Evolutionary conservation across 2,113 vertebrate genomes (phyloP), one percentile per base, ranked within the genome.

Genomic region (Callospermophilus lateralis): DNA sequence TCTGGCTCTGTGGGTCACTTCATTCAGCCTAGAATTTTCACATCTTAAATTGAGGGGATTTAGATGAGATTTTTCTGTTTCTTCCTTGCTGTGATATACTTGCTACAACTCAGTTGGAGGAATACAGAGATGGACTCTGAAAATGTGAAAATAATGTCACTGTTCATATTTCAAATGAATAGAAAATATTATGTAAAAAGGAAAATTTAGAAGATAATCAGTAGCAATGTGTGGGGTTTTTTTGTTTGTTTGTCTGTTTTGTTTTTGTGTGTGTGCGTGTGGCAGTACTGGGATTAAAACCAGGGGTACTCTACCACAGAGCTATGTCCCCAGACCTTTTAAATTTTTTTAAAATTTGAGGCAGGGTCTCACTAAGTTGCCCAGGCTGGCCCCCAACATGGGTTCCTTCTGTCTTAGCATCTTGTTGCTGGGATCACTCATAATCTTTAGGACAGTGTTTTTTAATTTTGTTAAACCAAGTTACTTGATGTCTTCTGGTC

Each of bases 51-150:
- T 32, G 19, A 65, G 4, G 83, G 26, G 13, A 58, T 93, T 93
- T 55, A 42, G 55, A 45, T 93, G 79, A 79, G 67, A 51, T 37
- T 77, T 89, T 86, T 81, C 67, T 95, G 9, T 92, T 92, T 48
- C 26, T 74, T 94, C 80, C 32, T 85, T 88, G 2, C 55, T 88
- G 2, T 84, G 67, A 30, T 84, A 63, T 7, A 45, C 76, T 45
- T 67, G 22, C 67, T 93, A 24, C 15, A 90, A 7, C 55, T 94
- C 32, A 51, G 39, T 74, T 88, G 86, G 80, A 90, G 58, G 53
- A 42, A 32, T 53, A 93, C 61, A 93, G 89, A 89, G 26, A 58
- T 7, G 6, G 42, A 68, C 42, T 93, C 53, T 94, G 32, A 84
- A 63, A 80, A 91, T 81, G 20, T 67, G 48, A 90, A 94, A 77